Base-by-base conservation (phyloP, 1,140 invertebrate genomes). In the Drosophila chauvacae region DNA sequence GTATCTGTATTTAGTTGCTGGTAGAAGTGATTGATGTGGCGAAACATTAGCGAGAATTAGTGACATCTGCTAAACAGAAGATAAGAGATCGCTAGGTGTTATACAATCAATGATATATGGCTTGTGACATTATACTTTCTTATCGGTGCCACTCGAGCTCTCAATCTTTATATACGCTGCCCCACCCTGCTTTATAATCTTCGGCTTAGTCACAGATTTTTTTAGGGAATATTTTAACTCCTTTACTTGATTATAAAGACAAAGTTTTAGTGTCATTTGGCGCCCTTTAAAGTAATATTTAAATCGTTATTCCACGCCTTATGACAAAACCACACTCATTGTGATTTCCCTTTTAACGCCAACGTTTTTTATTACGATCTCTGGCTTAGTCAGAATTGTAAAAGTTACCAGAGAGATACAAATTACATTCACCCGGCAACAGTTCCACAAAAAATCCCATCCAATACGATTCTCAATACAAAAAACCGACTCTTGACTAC, bases 361-460 rank as follows among this genome's bases (percentile, higher is more conserved):
- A 20, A 1, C 5, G 2, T 7, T 7, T 55, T 16, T 16, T 39
- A 18, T 58, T 30, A 14, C 26, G 30, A 35, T 60, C 41, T 35
- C 23, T n/a, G 58, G 16, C 37, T 69, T 51, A 66, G 42, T 51
- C 42, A 44, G 62, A 28, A 41, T 35, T 42, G 48, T 68, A 44
- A 45, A 66, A 39, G 1, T 33, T 35, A 47, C 59, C 33, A n/a
- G 39, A 62, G 59, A 18, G 59, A 18, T n/a, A 63, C 18, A 64
- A 33, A 20, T 47, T 11, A 39, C 48, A 44, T 13, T 1, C 65
- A 48, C 63, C 63, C 39, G 33, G 63, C 66, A 70, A 70, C 66
- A 70, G 28, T 50, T 26, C 10, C 10, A 33, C 14, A 28, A 28
- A 45, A 26, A 48, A 26, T 16, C 39, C 10, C 14, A 14, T 20